Base-by-base conservation (phyloP, 2,113 vertebrate species). In the Catagonus wagneri region DNA sequence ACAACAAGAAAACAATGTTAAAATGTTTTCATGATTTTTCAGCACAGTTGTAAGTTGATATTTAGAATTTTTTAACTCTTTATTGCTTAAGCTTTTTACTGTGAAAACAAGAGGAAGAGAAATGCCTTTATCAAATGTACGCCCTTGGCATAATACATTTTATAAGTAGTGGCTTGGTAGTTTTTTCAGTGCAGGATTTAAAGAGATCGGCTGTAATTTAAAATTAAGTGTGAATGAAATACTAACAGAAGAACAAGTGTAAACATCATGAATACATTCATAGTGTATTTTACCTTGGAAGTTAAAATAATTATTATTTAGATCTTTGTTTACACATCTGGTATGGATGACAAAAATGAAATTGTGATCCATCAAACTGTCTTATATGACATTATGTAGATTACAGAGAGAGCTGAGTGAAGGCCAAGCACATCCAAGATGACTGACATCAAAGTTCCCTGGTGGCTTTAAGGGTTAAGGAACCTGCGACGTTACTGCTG, bases 81-180 rank as follows among this genome's bases (percentile, higher is more conserved):
- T 56, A 79, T 50, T 84, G 9, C 65, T 72, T 85, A 69, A 52
- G 44, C 29, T 56, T 72, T 95, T 86, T 56, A 79, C 36, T 84
- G 9, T 61, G 39, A 78, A 84, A 94, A 72, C 34, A 69, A 81
- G 6, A 34, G 65, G 19, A 69, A 52, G 54, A 72, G 63, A 61
- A 79, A 25, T 78, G 50, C n/a, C 17, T 16, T 75, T 80, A 50
- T 19, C 20, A 44, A 83, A 25, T 32, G 7, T 92, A 78, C 56
- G 27, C 32, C n/a, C 61, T 66, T 95, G 36, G 15, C 50, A 93
- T 63, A 56, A 52, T 86, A 81, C 17, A 12, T 63, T n/a, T 83
- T 96, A 90, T 72, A 88, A 29, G 52, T 83, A 75, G 44, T 87
- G 68, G 8, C n/a, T 95, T 95, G 52, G 4, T 85, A 71, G 68